Percentiles rank a stretch among this genome's conserved stretches.
phyloP scores from a whole-genome alignment of 2,888 invertebrate genomes.

The Acanthosepion esculentum region DNA sequence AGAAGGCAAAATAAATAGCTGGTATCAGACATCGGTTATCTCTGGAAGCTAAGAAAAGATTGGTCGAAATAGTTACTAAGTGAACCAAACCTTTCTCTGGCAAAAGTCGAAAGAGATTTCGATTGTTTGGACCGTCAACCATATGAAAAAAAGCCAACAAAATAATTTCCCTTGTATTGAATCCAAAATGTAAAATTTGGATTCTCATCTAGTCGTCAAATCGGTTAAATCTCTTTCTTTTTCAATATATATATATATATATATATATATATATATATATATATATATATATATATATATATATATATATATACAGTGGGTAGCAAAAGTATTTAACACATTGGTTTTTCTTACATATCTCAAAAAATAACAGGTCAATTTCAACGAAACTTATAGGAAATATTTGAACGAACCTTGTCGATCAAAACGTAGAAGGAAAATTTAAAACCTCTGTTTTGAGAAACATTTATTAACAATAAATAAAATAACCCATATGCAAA shows the following conservation, averaged over 20 bases:
- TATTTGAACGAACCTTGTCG: too few relatives aligned
- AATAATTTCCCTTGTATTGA: not conserved
- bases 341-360: too few relatives aligned
- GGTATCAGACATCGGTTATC: not conserved
- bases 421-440: too few relatives aligned
- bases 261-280: not conserved
- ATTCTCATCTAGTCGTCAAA: not conserved
- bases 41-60: not conserved
- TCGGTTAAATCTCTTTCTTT: not conserved
- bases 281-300: not conserved
- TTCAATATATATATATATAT: not conserved
- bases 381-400: too few relatives aligned
- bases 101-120: not conserved
- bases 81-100: not conserved
- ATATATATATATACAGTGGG: too few relatives aligned
- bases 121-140: not conserved
- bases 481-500: too few relatives aligned
- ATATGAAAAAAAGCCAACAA: not conserved
- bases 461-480: too few relatives aligned
- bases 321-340: too few relatives aligned
- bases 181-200: not conserved
- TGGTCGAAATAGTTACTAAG: not conserved
- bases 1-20: not conserved
- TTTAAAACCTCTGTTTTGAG: too few relatives aligned
- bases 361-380: too few relatives aligned